A percentile compares a stretch with the other conserved stretches of the same genome.
Evolutionary conservation across 2,888 invertebrate species (phyloP).

Genomic region (Caenorhabditis sp.): DNA sequence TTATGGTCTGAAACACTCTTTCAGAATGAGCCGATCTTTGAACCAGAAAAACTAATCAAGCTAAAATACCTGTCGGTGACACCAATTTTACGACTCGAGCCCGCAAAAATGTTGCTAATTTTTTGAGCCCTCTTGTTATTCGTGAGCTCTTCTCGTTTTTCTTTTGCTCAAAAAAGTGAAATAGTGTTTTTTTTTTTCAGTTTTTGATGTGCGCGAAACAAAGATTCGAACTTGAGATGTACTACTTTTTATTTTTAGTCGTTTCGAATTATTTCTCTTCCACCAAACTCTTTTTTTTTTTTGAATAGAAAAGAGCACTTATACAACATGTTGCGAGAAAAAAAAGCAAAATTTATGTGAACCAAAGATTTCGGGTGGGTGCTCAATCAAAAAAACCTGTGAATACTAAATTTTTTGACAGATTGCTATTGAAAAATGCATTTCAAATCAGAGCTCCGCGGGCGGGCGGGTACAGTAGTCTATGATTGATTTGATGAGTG

Average conservation of each 20-base stretch:
- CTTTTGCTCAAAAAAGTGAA: too few relatives aligned
- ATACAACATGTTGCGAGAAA: not conserved
- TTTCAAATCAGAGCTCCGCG: constrained; percentile 25
- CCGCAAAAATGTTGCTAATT: constrained; percentile 1
- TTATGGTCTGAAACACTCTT: too few relatives aligned
- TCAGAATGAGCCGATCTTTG: not conserved
- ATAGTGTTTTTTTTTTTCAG: too few relatives aligned
- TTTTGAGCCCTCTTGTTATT: not conserved
- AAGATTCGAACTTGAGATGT: too few relatives aligned
- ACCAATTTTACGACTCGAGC: not conserved
- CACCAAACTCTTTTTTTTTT: too few relatives aligned
- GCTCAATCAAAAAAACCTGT: not conserved
- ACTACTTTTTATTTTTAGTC: too few relatives aligned
- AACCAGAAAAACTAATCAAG: not conserved
- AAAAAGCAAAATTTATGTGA: not conserved
- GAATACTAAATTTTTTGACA: constrained; percentile 7
- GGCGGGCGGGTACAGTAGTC: constrained; percentile 16
- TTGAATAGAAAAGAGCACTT: too few relatives aligned
- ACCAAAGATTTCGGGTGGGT: not conserved
- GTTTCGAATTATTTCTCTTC: too few relatives aligned
- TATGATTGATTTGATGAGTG: constrained; percentile 24
- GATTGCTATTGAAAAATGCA: constrained; percentile 43
- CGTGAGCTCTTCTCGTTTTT: too few relatives aligned
- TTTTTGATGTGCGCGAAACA: too few relatives aligned
- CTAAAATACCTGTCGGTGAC: not conserved